These are phyloP conservation scores for Seira musarum DNA, from an alignment of 2,888 invertebrate genomes.

Conservation along the genomic window DNA sequence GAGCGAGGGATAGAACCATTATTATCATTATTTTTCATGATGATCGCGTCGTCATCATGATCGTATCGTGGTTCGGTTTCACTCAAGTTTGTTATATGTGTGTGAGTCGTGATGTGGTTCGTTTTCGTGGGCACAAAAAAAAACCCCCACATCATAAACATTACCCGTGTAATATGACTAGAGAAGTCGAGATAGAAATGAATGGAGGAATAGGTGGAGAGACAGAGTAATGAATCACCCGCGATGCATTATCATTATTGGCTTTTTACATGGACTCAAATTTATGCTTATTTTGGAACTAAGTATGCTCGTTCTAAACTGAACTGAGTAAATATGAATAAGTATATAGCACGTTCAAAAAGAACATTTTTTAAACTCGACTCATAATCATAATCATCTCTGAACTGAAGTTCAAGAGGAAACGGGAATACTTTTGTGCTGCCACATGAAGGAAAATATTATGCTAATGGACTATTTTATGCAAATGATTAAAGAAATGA, in stretches of 20 bases:
- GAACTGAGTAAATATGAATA: too few species aligned
- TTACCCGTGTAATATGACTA: not conserved
- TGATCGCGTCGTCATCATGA: not conserved
- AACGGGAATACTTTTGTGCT: not conserved
- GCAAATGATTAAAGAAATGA: not conserved
- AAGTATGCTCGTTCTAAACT: too few species aligned
- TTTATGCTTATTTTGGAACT: not conserved
- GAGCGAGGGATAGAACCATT: not conserved
- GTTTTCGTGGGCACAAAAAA: not conserved
- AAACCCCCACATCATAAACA: not conserved
- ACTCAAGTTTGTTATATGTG: too few species aligned
- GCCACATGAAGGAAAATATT: not conserved
- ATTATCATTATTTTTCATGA: conserved; percentile 15
- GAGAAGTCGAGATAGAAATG: not conserved
- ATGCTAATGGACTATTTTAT: conserved; percentile 3
- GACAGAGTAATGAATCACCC: conserved; percentile 46
- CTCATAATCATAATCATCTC: not conserved
- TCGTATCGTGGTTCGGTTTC: too few species aligned
- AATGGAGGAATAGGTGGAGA: conserved; percentile 4
- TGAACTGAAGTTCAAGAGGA: not conserved
- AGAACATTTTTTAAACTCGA: not conserved
- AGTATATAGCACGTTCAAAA: not conserved
- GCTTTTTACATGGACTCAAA: conserved; percentile 24
- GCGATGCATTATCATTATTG: conserved; percentile 54
- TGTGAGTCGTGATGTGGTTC: too few species aligned